Percentiles rank a stretch among this genome's conserved stretches.
phyloP scores from a whole-genome alignment of 2,888 invertebrate species.

The Orthosia cruda region DNA sequence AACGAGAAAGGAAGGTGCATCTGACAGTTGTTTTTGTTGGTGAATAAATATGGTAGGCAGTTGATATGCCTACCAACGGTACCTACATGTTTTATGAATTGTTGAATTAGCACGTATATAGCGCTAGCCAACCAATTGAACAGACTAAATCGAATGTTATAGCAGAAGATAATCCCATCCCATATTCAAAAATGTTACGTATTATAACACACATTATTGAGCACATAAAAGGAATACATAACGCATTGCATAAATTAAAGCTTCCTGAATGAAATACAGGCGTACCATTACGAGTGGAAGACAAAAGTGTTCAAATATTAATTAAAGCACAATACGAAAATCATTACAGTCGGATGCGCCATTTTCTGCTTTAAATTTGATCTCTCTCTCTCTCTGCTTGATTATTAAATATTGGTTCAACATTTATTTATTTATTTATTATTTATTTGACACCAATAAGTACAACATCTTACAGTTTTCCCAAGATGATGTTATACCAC shows the following conservation, averaged over 20 bases:
- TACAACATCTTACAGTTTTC: no score
- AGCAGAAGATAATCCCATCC: neutral
- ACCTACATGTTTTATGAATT: no score
- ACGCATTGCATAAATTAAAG: constrained; percentile 39
- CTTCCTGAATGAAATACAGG: constrained; percentile 32
- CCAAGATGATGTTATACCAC: no score
- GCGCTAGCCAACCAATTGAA: neutral
- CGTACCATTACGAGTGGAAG: constrained; percentile 45
- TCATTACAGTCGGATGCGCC: constrained; percentile 21
- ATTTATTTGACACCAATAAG: no score
- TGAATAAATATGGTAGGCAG: neutral
- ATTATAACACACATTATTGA: constrained; percentile 13
- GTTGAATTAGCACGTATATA: no score
- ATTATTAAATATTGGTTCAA: neutral
- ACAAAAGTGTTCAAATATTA: constrained; percentile 60
- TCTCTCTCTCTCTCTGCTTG: constrained; percentile 7
- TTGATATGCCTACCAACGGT: neutral
- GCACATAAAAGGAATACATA: constrained; percentile 17
- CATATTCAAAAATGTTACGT: neutral
- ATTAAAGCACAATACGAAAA: constrained; percentile 46
- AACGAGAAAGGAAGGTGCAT: neutral
- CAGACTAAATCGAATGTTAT: neutral
- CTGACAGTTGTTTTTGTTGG: neutral
- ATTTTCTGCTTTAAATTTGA: constrained; percentile 14
- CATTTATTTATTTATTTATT: no score